Percentiles rank a stretch among this genome's conserved stretches.
Evolutionary conservation across 2,113 vertebrate genomes (phyloP).

Genomic region (Myrmecobius fasciatus): DNA sequence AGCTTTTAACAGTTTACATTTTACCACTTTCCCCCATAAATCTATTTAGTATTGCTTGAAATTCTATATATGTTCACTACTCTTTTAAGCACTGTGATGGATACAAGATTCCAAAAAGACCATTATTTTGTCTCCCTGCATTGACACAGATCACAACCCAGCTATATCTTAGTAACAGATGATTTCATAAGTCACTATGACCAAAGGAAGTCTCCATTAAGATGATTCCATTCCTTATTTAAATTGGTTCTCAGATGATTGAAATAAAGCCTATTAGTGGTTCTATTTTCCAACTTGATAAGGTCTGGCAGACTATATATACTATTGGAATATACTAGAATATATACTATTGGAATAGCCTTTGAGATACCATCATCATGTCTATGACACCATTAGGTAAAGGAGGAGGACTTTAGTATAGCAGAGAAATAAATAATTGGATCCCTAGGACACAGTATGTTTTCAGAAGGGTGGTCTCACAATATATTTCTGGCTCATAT

Average conservation of each 20-base stretch:
- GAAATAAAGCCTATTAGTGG: neutral
- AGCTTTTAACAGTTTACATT: neutral
- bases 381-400: neutral
- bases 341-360: no score
- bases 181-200: neutral
- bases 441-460: neutral
- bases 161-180: neutral
- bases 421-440: neutral
- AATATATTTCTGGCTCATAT: neutral
- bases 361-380: neutral
- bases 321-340: no score
- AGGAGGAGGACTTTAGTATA: neutral
- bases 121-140: neutral
- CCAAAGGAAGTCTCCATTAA: neutral
- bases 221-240: neutral
- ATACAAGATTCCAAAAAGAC: neutral
- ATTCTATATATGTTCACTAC: neutral
- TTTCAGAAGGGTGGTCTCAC: neutral
- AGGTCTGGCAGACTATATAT: no score
- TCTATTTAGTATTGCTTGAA: neutral
- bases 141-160: neutral
- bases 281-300: neutral
- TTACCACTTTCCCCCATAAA: neutral
- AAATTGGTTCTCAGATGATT: neutral
- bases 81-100: neutral